A percentile compares a stretch with the other conserved stretches of the same genome.
Conservation (phyloP, 30 jellyfish, hydroid and myxozoan genomes). For the Cassiopea xamachana region DNA sequence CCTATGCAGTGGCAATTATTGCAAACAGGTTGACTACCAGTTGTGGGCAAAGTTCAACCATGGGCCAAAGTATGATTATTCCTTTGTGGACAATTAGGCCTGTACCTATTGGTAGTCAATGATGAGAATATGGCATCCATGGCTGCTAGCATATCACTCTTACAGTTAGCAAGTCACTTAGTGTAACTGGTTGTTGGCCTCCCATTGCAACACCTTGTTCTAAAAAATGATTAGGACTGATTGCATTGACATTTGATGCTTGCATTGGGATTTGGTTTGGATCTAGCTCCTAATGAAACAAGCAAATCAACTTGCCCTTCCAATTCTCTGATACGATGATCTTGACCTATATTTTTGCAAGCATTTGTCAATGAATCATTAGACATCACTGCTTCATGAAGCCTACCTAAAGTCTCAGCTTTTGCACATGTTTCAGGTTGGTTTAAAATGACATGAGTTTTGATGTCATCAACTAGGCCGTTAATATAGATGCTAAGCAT, state of each 20-base stretch:
- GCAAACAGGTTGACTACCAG: slow-evolving; percentile 18
- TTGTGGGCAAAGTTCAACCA: slow-evolving; percentile 27
- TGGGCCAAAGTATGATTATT: background rate
- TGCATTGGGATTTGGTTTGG: background rate
- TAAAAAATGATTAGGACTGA: background rate
- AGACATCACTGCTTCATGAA: slow-evolving; percentile 18
- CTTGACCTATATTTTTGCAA: background rate
- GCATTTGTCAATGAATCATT: background rate
- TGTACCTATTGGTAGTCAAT: background rate
- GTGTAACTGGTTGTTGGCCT: background rate
- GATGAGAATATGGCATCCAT: background rate
- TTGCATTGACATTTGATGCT: background rate
- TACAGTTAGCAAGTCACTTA: background rate
- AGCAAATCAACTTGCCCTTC: background rate
- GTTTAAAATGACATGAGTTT: slow-evolving; percentile 27
- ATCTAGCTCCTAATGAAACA: slow-evolving; percentile 12
- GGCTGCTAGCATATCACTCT: slow-evolving; percentile 17
- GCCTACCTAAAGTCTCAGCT: slow-evolving; percentile 24
- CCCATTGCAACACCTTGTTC: background rate
- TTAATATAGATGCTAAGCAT: slow-evolving; percentile 30
- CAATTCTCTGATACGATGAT: slow-evolving; percentile 6
- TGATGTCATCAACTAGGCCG: slow-evolving; percentile 5
- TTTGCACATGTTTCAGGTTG: slow-evolving; percentile 32
- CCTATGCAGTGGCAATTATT: slow-evolving; percentile 1
- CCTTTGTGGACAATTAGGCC: background rate